Conservation (phyloP, 2,888 invertebrate genomes). For the Rutpela maculata region DNA sequence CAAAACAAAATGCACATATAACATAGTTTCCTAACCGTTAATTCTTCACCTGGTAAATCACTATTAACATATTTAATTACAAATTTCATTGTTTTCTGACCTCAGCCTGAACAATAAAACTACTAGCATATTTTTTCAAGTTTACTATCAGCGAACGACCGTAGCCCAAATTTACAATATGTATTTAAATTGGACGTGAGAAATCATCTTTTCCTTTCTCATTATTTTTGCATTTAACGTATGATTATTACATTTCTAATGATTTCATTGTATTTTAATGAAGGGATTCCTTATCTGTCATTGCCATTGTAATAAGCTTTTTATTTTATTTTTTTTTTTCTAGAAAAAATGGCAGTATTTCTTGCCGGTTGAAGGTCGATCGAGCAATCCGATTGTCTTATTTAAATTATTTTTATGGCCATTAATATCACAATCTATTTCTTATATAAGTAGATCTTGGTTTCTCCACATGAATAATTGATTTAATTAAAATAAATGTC, state of each 20-base stretch:
- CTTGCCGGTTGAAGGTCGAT: neutral
- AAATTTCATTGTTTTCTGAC: slow-evolving; percentile 30
- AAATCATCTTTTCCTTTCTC: slow-evolving; percentile 19
- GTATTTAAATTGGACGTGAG: slow-evolving; percentile 19
- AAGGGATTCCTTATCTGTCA: neutral
- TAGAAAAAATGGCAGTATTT: neutral
- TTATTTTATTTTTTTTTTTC: neutral
- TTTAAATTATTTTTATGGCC: neutral
- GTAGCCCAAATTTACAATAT: slow-evolving; percentile 22
- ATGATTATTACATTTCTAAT: slow-evolving; percentile 16
- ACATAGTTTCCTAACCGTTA: slow-evolving; percentile 23
- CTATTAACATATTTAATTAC: slow-evolving; percentile 13
- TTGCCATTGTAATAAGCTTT: slow-evolving; percentile 1
- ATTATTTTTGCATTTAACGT: slow-evolving; percentile 11
- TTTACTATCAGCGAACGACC: slow-evolving; percentile 29
- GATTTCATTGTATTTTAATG: slow-evolving; percentile 32
- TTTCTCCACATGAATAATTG: slow-evolving; percentile 3
- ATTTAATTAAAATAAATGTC: neutral
- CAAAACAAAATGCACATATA: slow-evolving; percentile 9
- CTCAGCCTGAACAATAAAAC: slow-evolving; percentile 22
- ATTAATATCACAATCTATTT: neutral
- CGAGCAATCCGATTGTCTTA: neutral
- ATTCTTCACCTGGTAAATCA: slow-evolving; percentile 1
- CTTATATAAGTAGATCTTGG: neutral
- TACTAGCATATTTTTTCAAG: slow-evolving; percentile 22